Conservation (phyloP, 1,140 invertebrate species). For the Metopolophium dirhodum region DNA sequence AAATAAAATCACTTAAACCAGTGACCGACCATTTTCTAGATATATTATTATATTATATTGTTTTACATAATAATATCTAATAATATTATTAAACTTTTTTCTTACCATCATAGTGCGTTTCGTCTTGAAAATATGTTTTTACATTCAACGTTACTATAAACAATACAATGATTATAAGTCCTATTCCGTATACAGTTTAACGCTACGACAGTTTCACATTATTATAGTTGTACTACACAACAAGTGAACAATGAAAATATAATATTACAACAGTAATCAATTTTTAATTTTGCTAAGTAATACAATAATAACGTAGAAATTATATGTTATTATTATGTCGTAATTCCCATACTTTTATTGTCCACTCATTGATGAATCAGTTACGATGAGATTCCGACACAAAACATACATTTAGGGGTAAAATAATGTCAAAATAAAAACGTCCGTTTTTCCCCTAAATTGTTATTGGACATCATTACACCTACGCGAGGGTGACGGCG, state of each 20-base stretch:
- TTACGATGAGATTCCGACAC: conserved; percentile 22
- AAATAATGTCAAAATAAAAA: conserved; percentile 48
- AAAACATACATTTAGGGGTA: background rate
- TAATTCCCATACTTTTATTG: background rate
- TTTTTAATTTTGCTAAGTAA: background rate
- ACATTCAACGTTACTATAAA: too few species aligned
- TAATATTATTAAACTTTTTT: too few species aligned
- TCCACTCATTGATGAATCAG: conserved; percentile 34
- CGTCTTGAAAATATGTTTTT: too few species aligned
- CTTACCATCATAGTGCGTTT: too few species aligned
- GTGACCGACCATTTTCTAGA: background rate
- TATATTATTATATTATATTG: background rate
- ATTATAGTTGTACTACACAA: too few species aligned
- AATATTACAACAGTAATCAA: background rate
- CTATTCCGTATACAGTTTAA: too few species aligned
- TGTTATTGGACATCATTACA: conserved; percentile 57
- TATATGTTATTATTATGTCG: background rate
- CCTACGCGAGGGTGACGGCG: conserved; percentile 9
- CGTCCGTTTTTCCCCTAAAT: conserved; percentile 49
- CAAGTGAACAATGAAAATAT: background rate
- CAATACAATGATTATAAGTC: too few species aligned
- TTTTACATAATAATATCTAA: too few species aligned
- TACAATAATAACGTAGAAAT: too few species aligned
- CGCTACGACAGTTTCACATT: too few species aligned
- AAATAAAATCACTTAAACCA: background rate